phyloP scores from a whole-genome alignment of 37 sponge, comb jelly and placozoan species.

The Crambe crambe region DNA sequence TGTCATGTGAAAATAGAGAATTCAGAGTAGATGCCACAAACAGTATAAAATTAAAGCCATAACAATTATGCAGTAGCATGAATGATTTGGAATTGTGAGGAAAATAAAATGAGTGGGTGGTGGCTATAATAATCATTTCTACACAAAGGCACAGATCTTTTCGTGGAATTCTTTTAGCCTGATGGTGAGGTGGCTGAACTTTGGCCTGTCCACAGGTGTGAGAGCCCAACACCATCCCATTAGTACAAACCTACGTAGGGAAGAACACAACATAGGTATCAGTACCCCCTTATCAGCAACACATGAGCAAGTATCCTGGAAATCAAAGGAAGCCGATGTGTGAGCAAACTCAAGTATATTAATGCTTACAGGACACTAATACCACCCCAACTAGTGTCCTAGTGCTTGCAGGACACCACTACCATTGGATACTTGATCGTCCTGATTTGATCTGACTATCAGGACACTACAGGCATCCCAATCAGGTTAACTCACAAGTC shows the following conservation, averaged over 20 bases:
- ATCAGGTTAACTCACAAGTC: slow-evolving; percentile 76
- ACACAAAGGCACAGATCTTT: slow-evolving; percentile 64
- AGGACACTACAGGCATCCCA: too few species aligned
- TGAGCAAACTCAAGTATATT: too few species aligned
- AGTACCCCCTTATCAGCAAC: too few species aligned
- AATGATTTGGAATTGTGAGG: too few species aligned
- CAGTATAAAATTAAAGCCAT: too few species aligned
- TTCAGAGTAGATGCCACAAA: too few species aligned
- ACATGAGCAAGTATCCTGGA: too few species aligned
- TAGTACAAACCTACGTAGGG: slow-evolving; percentile 62
- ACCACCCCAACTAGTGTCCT: not conserved
- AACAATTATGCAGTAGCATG: too few species aligned
- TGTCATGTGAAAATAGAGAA: too few species aligned
- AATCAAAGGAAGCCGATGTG: too few species aligned
- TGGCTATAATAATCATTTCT: too few species aligned
- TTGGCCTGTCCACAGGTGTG: slow-evolving; percentile 82
- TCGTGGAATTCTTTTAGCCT: slow-evolving; percentile 78
- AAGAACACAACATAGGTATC: not conserved
- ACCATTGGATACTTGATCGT: not conserved
- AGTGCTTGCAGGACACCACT: not conserved
- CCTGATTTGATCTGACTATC: not conserved
- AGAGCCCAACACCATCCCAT: slow-evolving; percentile 93
- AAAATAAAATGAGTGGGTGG: too few species aligned
- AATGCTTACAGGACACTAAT: not conserved
- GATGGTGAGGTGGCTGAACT: slow-evolving; percentile 79